Base-by-base conservation (phyloP, 2,888 invertebrate species). In the Zygothrica quintamaculata region DNA sequence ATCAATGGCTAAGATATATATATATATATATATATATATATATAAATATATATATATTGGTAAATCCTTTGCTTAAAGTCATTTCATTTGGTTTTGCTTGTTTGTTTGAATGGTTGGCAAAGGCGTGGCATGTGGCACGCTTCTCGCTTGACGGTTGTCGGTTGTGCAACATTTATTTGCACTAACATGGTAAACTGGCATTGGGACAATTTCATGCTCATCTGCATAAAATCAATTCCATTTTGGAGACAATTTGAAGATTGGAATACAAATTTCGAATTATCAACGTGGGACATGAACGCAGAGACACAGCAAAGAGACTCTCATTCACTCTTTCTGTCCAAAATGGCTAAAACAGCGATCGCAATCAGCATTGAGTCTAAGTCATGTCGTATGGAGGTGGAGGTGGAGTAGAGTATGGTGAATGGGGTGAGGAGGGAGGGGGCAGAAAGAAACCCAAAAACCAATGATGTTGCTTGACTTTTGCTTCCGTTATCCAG, bases 201-300 rank as follows among this genome's bases (percentile, higher is more conserved):
- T 76, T 76, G 86, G 88, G 87, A 89, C 89, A 89, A 89, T 89
- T 89, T 89, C 90, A 89, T 90, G 90, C 90, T 90, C 90, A 90
- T 90, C 90, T 90, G 90, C 90, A 90, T 90, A 90, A 90, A 90
- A 90, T 90, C 90, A 90, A 90, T 90, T 90, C 90, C 89, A 89
- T 90, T 90, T 90, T 89, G 89, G 89, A 89, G 90, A 90, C 90
- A 90, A 90, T 90, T 90, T 90, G 89, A 89, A 90, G 90, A 90
- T 90, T 90, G 90, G 89, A 89, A 90, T 90, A 90, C 89, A 90
- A 90, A 90, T 89, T 90, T 89, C 79, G 85, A 89, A 88, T 89
- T 89, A 88, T 89, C 87, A 89, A 82, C 87, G 77, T 77, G 84
- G 88, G 88, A 88, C 84, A 77, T 53, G 36, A 47, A 53, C 40